These are phyloP conservation scores for Heliothis virescens DNA, from an alignment of 1,140 invertebrate species.

Conservation along the genomic window DNA sequence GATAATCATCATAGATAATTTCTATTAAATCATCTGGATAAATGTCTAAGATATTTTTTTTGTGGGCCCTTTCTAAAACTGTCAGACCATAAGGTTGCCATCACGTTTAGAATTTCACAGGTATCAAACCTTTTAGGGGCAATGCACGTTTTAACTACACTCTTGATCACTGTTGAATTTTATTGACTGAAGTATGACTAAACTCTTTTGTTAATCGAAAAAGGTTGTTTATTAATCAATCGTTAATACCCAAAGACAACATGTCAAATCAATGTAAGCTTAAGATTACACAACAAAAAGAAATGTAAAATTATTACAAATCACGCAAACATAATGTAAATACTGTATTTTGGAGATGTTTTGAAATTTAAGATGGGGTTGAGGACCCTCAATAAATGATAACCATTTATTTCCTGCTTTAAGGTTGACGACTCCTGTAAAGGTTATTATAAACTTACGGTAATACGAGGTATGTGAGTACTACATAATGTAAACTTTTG, in stretches of 20 bases:
- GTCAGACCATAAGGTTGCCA: not conserved
- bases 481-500: too few species aligned
- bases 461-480: too few species aligned
- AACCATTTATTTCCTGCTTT: constrained; percentile 31
- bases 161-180: constrained; percentile 2
- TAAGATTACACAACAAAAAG: constrained; percentile 38
- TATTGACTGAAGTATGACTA: constrained; percentile 15
- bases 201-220: not conserved
- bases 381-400: constrained; percentile 24
- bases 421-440: constrained; percentile 28
- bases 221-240: constrained; percentile 16
- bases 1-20: not conserved
- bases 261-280: constrained; percentile 18
- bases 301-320: constrained; percentile 30
- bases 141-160: not conserved
- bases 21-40: not conserved
- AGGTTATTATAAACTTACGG: not conserved
- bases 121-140: not conserved
- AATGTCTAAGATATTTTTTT: not conserved
- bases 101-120: not conserved
- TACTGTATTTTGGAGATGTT: constrained; percentile 18
- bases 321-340: constrained; percentile 8
- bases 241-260: constrained; percentile 15
- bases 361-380: constrained; percentile 8
- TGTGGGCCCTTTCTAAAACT: not conserved